A percentile compares a stretch with the other conserved stretches of the same genome.
These are phyloP conservation scores for Drosophila acutilabella DNA, from an alignment of 2,888 invertebrate genomes.

Conservation along the genomic window DNA sequence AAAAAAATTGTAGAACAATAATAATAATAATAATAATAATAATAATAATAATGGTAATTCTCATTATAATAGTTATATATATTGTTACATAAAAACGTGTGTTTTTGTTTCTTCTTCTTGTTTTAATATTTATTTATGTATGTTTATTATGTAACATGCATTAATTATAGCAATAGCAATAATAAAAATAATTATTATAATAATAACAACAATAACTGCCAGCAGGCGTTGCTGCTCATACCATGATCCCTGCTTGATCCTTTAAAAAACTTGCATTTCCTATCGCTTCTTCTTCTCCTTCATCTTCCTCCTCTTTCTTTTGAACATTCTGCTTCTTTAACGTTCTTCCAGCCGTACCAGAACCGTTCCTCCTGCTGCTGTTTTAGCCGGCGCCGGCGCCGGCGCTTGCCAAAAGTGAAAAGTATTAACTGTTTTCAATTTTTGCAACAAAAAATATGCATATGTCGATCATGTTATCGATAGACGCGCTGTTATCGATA, in stretches of 20 bases:
- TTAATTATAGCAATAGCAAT: conserved; percentile 59
- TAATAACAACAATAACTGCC: conserved; percentile 74
- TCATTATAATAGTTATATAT: conserved; percentile 38
- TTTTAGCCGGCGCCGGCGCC: conserved; percentile 77
- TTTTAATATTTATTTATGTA: conserved; percentile 28
- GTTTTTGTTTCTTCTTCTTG: conserved; percentile 10
- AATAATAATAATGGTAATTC: conserved; percentile 14
- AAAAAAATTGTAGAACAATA: conserved; percentile 19
- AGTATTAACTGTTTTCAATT: conserved; percentile 14
- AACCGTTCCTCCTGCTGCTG: conserved; percentile 41
- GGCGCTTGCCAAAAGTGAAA: conserved; percentile 67
- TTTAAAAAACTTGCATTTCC: conserved; percentile 14
- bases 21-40: conserved; percentile 16
- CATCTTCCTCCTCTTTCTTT: neutral
- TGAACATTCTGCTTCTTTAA: neutral
- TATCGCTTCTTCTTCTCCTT: neutral
- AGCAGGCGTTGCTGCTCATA: conserved; percentile 58
- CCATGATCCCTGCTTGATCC: conserved; percentile 62
- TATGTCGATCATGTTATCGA: conserved; percentile 41
- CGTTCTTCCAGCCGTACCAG: conserved; percentile 12
- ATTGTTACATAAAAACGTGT: conserved; percentile 47
- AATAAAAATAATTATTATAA: conserved; percentile 34
- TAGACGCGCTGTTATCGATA: neutral
- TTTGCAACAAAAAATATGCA: conserved; percentile 30
- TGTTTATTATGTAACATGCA: conserved; percentile 59